A percentile compares a stretch with the other conserved stretches of the same genome.
Evolutionary conservation across 2,113 vertebrate genomes (phyloP).

Genomic region (Cinclus mexicanus): DNA sequence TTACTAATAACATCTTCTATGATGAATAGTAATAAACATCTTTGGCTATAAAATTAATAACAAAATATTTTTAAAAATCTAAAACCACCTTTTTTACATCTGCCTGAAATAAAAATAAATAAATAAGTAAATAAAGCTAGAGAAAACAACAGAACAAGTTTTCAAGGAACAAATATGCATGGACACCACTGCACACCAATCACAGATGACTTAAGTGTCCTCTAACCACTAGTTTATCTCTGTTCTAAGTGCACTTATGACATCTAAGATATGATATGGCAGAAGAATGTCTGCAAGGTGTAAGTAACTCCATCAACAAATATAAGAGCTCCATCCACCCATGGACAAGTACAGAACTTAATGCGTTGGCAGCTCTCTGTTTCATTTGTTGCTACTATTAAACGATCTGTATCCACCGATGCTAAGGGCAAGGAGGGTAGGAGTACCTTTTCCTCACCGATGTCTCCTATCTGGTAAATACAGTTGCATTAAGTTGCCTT

Average conservation of each 20-base stretch:
- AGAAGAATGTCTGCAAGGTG: not conserved
- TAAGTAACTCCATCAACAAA: not conserved
- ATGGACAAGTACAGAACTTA: not conserved
- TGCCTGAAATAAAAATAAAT: not conserved
- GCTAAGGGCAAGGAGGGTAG: not conserved
- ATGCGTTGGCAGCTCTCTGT: not conserved
- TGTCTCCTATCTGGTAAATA: not conserved
- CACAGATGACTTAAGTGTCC: not conserved
- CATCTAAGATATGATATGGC: not conserved
- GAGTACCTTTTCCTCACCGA: not conserved
- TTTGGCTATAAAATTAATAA: not conserved
- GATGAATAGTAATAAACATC: not conserved
- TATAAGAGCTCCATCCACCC: not conserved
- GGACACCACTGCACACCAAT: not conserved
- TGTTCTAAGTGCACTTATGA: not conserved
- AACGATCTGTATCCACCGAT: too few relatives aligned
- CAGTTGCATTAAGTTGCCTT: not conserved
- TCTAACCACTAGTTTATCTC: not conserved
- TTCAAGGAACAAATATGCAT: not conserved
- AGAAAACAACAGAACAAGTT: not conserved
- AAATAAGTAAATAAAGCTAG: not conserved
- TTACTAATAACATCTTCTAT: not conserved
- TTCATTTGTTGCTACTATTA: not conserved
- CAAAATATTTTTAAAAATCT: not conserved
- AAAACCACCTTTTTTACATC: not conserved